Conservation (phyloP, 2,113 vertebrate genomes). For the Pelmatolapia mariae region DNA sequence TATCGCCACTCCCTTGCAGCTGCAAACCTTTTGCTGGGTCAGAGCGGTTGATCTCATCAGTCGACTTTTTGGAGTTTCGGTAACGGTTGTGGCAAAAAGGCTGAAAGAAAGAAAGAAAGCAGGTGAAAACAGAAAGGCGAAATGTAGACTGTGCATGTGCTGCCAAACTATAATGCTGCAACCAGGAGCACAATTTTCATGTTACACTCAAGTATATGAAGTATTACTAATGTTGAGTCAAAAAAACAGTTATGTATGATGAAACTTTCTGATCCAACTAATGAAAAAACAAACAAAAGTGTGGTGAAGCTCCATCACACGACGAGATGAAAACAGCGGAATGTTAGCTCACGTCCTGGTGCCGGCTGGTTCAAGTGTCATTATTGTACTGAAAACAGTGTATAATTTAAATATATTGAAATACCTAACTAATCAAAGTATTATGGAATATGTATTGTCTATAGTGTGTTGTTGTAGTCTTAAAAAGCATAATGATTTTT, state of each 20-base stretch:
- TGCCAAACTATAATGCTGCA: constrained; percentile 66
- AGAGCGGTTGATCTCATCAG: background rate
- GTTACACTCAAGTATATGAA: constrained; percentile 50
- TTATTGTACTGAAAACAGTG: constrained; percentile 77
- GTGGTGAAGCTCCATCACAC: background rate
- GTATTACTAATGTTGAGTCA: constrained; percentile 55
- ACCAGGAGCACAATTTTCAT: constrained; percentile 70
- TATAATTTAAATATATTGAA: constrained; percentile 84
- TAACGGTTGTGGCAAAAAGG: background rate
- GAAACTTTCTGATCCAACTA: constrained; percentile 32
- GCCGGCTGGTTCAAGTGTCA: constrained; percentile 57
- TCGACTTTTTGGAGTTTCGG: background rate
- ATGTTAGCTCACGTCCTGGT: constrained; percentile 46
- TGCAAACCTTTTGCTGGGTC: constrained; percentile 3
- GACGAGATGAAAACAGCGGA: constrained; percentile 4
- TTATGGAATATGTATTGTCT: constrained; percentile 78
- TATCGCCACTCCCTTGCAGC: constrained; percentile 18
- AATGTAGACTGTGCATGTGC: constrained; percentile 71
- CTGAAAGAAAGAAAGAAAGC: background rate
- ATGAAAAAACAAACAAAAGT: background rate
- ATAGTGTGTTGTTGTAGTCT: constrained; percentile 77
- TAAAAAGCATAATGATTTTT: constrained; percentile 61
- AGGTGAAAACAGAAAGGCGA: background rate
- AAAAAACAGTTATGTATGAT: constrained; percentile 24
- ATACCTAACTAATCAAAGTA: constrained; percentile 79